Evolutionary conservation across 2,888 invertebrate genomes (phyloP), one percentile per base, ranked within the genome.

Genomic region (Carcina quercana): DNA sequence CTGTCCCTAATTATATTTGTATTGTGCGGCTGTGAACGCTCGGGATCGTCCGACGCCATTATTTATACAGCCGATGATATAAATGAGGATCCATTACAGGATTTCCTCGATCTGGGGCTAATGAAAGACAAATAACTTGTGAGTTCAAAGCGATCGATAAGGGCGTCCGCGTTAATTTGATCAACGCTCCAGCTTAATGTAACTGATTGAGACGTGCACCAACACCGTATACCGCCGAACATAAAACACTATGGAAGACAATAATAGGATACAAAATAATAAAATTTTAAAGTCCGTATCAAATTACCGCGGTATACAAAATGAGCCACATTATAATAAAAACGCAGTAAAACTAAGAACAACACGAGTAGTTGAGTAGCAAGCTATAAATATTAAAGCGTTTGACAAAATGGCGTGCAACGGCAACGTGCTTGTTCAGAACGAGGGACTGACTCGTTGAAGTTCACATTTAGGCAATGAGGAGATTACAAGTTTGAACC

Each of bases 81-180:
- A 74, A 75, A 76, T 74, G 73, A 71, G 68, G 62, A 66, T 71
- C 72, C 71, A 71, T 72, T 70, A 74, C 70, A 55, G 68, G 66
- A 71, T 73, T 69, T 74, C 68, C 66, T 66, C 74, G 71, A 72
- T 74, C 62, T 64, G 64, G 55, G 61, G 55, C 69, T 72, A 72
- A 73, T 74, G 73, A 75, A 72, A 73, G 71, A 72, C 72, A 75
- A 75, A 75, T 73, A 72, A 64, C 67, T 65, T 37, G 59, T 44
- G 57, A 64, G 65, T 65, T 72, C 70, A 67, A 66, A 70, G 63
- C 58, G 48, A 71, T 72, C 67, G 66, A 68, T 69, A 63, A 63
- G 65, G 57, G 57, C 60, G 54, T 65, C 61, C 57, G 58, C 60
- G 60, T 69, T 67, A 62, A 64, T 66, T 67, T 65, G 59, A 63